phyloP scores from a whole-genome alignment of 2,113 vertebrate genomes.

The Actenoides lindsayi region DNA sequence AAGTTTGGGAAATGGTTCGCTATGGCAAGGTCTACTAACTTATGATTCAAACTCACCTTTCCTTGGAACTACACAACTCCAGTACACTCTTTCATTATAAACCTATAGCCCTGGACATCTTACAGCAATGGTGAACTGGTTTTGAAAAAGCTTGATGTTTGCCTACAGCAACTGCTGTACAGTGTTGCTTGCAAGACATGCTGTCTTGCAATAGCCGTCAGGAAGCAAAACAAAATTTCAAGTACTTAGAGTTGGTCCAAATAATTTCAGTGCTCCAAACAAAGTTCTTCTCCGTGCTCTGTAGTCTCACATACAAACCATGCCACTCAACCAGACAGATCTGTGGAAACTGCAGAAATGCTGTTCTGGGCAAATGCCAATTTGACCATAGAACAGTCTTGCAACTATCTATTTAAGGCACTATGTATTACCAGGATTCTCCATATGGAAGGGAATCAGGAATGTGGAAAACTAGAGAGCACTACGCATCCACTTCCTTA shows the following conservation, averaged over 20 bases:
- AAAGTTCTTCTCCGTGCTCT: not conserved
- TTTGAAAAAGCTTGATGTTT: not conserved
- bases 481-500: not conserved
- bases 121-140: not conserved
- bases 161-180: not conserved
- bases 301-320: not conserved
- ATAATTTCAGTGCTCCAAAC: not conserved
- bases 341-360: not conserved
- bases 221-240: not conserved
- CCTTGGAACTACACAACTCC: not conserved
- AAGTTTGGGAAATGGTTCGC: not conserved
- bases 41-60: not conserved
- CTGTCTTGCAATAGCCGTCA: not conserved
- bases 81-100: fast-evolving
- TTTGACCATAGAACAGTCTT: not conserved
- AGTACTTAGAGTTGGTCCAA: not conserved
- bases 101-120: not conserved
- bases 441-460: not conserved
- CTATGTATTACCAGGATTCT: not conserved
- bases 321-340: not conserved
- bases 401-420: not conserved
- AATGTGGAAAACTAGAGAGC: not conserved
- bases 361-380: not conserved
- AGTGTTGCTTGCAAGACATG: not conserved
- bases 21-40: not conserved